Evolutionary conservation across 1,140 invertebrate genomes (phyloP).

Genomic region (Drusus annulatus): DNA sequence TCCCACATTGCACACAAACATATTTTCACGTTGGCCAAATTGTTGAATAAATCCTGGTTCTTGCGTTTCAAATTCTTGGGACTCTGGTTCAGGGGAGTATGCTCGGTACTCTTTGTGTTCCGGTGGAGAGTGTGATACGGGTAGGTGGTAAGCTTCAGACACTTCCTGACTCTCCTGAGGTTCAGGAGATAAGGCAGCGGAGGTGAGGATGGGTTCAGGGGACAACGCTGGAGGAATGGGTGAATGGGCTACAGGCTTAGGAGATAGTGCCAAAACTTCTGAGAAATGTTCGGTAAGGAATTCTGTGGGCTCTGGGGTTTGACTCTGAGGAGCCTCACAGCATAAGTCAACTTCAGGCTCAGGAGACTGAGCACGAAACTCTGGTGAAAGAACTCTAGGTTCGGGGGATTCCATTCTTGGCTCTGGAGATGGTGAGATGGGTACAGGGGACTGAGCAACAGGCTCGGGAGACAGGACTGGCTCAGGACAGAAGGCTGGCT

Average conservation of each 20-base stretch:
- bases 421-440: slow-evolving; percentile 9
- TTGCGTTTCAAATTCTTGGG: neutral
- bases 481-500: slow-evolving; percentile 26
- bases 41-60: neutral
- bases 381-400: neutral
- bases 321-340: too few species aligned
- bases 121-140: slow-evolving; percentile 16
- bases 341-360: neutral
- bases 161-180: neutral
- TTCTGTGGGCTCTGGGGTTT: slow-evolving; percentile 3
- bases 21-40: neutral
- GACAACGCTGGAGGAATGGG: slow-evolving; percentile 31
- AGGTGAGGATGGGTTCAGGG: slow-evolving; percentile 36
- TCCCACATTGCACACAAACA: slow-evolving; percentile 9
- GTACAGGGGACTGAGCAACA: slow-evolving; percentile 18
- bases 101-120: neutral
- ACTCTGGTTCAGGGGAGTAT: slow-evolving; percentile 2
- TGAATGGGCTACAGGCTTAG: slow-evolving; percentile 27
- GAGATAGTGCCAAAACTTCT: slow-evolving; percentile 31
- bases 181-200: too few species aligned
- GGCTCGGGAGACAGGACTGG: slow-evolving; percentile 1
- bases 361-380: slow-evolving; percentile 11
- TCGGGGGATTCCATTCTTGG: slow-evolving; percentile 4
- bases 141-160: slow-evolving; percentile 12
- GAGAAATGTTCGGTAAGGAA: slow-evolving; percentile 19